Percentiles rank a stretch among this genome's conserved stretches.
These are phyloP conservation scores for Psix sp. DNA, from an alignment of 1,140 invertebrate species.

Conservation along the genomic window DNA sequence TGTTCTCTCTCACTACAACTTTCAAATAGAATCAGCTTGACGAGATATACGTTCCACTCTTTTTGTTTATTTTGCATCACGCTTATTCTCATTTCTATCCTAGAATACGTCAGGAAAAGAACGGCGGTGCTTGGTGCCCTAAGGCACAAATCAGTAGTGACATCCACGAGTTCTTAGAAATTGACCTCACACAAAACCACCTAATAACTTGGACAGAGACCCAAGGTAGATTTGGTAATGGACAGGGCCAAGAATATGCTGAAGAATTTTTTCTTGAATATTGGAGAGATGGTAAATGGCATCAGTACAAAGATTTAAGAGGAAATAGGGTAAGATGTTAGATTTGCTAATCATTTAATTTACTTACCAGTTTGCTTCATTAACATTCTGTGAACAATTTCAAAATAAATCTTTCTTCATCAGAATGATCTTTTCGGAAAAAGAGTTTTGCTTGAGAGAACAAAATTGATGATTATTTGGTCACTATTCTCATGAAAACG, in stretches of 20 bases:
- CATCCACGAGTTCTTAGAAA: constrained; percentile 90
- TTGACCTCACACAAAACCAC: constrained; percentile 87
- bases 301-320: constrained; percentile 85
- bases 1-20: neutral
- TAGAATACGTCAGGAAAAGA: constrained; percentile 90
- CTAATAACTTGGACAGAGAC: constrained; percentile 92
- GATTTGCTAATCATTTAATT: no score
- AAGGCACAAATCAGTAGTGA: constrained; percentile 85
- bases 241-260: constrained; percentile 93
- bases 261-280: constrained; percentile 92
- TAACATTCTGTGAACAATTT: no score
- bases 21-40: no score
- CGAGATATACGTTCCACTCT: neutral
- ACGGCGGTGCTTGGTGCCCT: constrained; percentile 96
- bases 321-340: constrained; percentile 85
- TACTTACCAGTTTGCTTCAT: no score
- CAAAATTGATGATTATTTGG: no score
- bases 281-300: constrained; percentile 86
- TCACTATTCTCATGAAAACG: no score
- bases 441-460: no score
- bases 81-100: constrained; percentile 35
- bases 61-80: constrained; percentile 21
- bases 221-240: constrained; percentile 95
- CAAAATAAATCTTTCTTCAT: no score
- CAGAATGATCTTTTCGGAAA: no score